Evolutionary conservation across 1,140 invertebrate genomes (phyloP).

Genomic region (Drosophila biarmipes): DNA sequence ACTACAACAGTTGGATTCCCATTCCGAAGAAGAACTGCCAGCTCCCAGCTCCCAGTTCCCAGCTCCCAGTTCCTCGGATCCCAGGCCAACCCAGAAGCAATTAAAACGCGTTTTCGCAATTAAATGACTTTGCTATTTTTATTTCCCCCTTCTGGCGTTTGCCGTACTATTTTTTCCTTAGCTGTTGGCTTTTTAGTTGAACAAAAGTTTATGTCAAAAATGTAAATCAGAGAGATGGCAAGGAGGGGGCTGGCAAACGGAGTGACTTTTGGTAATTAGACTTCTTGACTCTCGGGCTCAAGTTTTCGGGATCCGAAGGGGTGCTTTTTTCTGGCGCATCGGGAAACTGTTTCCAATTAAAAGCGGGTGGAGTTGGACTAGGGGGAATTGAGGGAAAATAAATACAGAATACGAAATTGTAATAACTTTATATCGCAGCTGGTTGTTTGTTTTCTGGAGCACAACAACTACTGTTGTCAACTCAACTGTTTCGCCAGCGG

Average conservation of each 20-base stretch:
- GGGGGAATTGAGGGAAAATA: slow-evolving; percentile 48
- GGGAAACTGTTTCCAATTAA: slow-evolving; percentile 81
- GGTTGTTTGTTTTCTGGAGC: slow-evolving; percentile 65
- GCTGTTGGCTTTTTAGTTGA: slow-evolving; percentile 62
- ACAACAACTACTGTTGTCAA: slow-evolving; percentile 52
- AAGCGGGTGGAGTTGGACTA: slow-evolving; percentile 25
- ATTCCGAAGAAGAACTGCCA: slow-evolving; percentile 16
- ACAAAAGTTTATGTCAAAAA: slow-evolving; percentile 82
- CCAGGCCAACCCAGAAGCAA: slow-evolving; percentile 66
- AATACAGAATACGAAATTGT: slow-evolving; percentile 65
- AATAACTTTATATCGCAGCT: slow-evolving; percentile 68
- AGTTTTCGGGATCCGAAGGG: slow-evolving; percentile 30
- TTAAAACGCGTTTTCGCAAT: slow-evolving; percentile 83
- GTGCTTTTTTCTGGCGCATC: slow-evolving; percentile 16
- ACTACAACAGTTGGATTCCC: slow-evolving; percentile 43
- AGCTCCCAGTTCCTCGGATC: slow-evolving; percentile 13
- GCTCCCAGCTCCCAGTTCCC: slow-evolving; percentile 14
- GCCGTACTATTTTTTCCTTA: slow-evolving; percentile 11
- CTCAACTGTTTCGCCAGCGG: slow-evolving; percentile 52
- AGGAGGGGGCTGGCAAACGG: slow-evolving; percentile 4
- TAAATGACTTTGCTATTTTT: slow-evolving; percentile 83
- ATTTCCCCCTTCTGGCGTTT: slow-evolving; percentile 21
- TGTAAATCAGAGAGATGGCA: slow-evolving; percentile 55
- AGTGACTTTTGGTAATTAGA: slow-evolving; percentile 81
- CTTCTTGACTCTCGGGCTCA: slow-evolving; percentile 62